Conservation (phyloP, 2,797 vertebrate genomes). For the Halcyon badia region DNA sequence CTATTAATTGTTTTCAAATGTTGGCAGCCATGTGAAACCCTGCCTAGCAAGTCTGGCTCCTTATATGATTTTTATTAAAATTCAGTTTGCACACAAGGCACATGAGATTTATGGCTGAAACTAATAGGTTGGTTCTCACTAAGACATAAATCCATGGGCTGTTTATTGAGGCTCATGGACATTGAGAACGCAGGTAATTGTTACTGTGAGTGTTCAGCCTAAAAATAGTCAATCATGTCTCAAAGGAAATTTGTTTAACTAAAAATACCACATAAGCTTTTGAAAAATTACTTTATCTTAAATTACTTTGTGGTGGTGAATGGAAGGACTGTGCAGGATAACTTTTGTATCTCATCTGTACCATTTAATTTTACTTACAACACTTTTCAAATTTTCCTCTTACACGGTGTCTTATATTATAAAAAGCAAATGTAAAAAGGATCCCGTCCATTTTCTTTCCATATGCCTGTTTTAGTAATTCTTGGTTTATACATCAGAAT, state of each 20-base stretch:
- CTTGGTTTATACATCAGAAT: not conserved
- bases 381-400: not conserved
- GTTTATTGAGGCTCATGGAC: conserved; percentile 76
- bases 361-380: not conserved
- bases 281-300: conserved; percentile 55
- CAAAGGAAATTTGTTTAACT: conserved; percentile 70
- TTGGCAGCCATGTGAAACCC: conserved; percentile 81
- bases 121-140: conserved; percentile 83
- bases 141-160: conserved; percentile 80
- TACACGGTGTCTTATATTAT: not conserved
- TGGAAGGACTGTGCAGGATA: not conserved
- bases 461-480: not conserved
- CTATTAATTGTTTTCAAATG: conserved; percentile 82
- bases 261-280: conserved; percentile 53
- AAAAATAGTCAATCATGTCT: conserved; percentile 72
- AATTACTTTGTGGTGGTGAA: not conserved
- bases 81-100: conserved; percentile 80
- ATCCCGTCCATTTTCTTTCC: not conserved
- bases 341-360: not conserved
- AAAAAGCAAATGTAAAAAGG: not conserved
- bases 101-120: conserved; percentile 80
- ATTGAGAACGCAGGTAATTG: conserved; percentile 78
- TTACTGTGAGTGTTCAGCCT: conserved; percentile 62
- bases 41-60: conserved; percentile 76
- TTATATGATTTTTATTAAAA: conserved; percentile 85